Conservation (phyloP, 2,888 invertebrate species). For the Heliconius sara region DNA sequence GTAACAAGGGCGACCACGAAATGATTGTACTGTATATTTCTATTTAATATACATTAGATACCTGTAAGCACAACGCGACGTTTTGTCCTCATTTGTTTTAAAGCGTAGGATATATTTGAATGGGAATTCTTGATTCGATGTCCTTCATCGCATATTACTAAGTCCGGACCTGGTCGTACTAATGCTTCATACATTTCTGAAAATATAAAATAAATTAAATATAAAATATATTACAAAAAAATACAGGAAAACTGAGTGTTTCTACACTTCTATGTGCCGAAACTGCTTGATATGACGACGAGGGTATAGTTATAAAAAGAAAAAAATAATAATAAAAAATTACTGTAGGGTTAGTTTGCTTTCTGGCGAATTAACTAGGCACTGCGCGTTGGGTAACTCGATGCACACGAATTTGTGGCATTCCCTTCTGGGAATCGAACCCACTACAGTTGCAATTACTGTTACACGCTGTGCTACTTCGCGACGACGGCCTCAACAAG, state of each 20-base stretch:
- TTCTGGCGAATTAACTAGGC: neutral
- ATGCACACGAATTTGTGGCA: no score
- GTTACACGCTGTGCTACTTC: no score
- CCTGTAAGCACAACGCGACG: constrained; percentile 97
- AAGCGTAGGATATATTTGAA: constrained; percentile 96
- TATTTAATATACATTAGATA: constrained; percentile 43
- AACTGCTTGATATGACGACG: no score
- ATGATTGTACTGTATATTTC: neutral
- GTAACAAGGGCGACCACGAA: neutral
- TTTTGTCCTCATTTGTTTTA: constrained; percentile 97
- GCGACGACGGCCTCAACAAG: no score
- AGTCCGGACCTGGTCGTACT: constrained; percentile 95
- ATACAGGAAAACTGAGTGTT: neutral
- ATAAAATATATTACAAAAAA: no score
- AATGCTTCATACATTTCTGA: constrained; percentile 92
- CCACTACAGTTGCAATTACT: no score
- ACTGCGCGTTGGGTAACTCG: neutral
- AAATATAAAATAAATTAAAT: constrained; percentile 52
- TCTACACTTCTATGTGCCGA: neutral
- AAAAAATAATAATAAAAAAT: no score
- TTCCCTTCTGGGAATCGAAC: no score
- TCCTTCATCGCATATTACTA: constrained; percentile 98
- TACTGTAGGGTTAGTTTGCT: no score
- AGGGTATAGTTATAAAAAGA: no score
- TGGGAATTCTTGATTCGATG: constrained; percentile 99